phyloP scores from a whole-genome alignment of 2,797 vertebrate species.

The Alfaro cultratus region DNA sequence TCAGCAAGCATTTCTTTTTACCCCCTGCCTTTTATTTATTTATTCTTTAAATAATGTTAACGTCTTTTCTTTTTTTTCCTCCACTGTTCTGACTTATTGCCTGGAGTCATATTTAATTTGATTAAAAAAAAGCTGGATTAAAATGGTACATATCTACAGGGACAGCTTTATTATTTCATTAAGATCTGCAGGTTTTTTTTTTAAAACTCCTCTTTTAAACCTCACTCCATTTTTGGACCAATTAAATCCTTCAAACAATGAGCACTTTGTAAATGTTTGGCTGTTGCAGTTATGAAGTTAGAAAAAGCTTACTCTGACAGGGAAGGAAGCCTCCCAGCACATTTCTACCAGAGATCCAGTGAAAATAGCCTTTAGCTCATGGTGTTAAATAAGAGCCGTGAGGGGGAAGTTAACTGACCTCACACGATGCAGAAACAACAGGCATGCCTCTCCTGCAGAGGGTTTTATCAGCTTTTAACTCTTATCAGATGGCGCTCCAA shows the following conservation, averaged over 20 bases:
- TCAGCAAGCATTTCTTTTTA: constrained; percentile 7
- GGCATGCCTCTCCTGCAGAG: constrained; percentile 25
- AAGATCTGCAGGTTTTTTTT: constrained; percentile 39
- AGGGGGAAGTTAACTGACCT: constrained; percentile 46
- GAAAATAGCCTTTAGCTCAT: constrained; percentile 20
- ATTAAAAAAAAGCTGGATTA: constrained; percentile 43
- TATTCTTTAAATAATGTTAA: constrained; percentile 14
- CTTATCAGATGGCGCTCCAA: constrained; percentile 20
- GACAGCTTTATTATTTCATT: constrained; percentile 61
- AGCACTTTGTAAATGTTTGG: constrained; percentile 77
- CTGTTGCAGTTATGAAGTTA: constrained; percentile 54
- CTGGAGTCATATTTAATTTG: constrained; percentile 43
- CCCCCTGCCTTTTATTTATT: constrained; percentile 19
- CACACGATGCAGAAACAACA: constrained; percentile 40
- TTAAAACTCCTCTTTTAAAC: constrained; percentile 28
- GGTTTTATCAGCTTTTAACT: constrained; percentile 41
- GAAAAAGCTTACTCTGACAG: constrained; percentile 52
- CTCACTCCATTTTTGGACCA: constrained; percentile 34
- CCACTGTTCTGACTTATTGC: constrained; percentile 11
- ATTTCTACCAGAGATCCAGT: constrained; percentile 33
- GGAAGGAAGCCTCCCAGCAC: constrained; percentile 34
- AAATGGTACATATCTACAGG: constrained; percentile 44
- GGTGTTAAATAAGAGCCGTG: constrained; percentile 37
- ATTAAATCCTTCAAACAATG: constrained; percentile 74
- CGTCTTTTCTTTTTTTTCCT: not conserved